Conservation (phyloP, 2,888 invertebrate genomes). For the Yponomeuta evonymella region DNA sequence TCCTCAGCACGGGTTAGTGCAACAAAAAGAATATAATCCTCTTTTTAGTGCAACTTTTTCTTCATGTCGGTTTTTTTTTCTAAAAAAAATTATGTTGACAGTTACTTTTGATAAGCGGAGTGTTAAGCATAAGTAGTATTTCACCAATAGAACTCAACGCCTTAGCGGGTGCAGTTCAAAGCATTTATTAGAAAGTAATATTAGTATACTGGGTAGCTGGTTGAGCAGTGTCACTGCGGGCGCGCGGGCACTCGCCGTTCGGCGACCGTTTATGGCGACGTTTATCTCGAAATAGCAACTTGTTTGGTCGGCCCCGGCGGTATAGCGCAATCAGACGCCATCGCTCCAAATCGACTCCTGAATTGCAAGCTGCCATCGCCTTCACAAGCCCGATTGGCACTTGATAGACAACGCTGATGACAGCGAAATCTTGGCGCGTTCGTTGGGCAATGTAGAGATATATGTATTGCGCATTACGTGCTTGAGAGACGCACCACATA, state of each 20-base stretch:
- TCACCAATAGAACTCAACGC: too few relatives aligned
- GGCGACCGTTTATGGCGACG: slow-evolving; percentile 64
- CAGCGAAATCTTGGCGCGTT: slow-evolving; percentile 21
- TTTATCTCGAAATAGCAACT: slow-evolving; percentile 74
- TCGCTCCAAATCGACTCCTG: slow-evolving; percentile 58
- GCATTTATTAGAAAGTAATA: slow-evolving; percentile 57
- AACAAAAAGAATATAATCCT: too few relatives aligned
- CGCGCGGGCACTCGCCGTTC: slow-evolving; percentile 29
- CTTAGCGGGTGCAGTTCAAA: slow-evolving; percentile 21
- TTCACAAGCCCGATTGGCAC: slow-evolving; percentile 16
- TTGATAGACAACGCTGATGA: slow-evolving; percentile 11
- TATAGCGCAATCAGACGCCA: slow-evolving; percentile 61
- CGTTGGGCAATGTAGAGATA: slow-evolving; percentile 22
- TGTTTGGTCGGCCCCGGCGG: slow-evolving; percentile 51
- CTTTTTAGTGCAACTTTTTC: too few relatives aligned
- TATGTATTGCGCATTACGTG: slow-evolving; percentile 6
- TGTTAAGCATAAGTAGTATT: too few relatives aligned
- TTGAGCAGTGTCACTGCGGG: slow-evolving; percentile 26
- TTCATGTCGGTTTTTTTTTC: too few relatives aligned
- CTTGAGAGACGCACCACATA: background rate
- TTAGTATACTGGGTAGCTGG: slow-evolving; percentile 29
- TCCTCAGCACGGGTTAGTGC: too few relatives aligned
- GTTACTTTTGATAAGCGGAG: too few relatives aligned
- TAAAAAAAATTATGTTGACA: too few relatives aligned
- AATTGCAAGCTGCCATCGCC: slow-evolving; percentile 37